Evolutionary conservation across 2,113 vertebrate genomes (phyloP), one percentile per base, ranked within the genome.

Genomic region (Bos indicus): DNA sequence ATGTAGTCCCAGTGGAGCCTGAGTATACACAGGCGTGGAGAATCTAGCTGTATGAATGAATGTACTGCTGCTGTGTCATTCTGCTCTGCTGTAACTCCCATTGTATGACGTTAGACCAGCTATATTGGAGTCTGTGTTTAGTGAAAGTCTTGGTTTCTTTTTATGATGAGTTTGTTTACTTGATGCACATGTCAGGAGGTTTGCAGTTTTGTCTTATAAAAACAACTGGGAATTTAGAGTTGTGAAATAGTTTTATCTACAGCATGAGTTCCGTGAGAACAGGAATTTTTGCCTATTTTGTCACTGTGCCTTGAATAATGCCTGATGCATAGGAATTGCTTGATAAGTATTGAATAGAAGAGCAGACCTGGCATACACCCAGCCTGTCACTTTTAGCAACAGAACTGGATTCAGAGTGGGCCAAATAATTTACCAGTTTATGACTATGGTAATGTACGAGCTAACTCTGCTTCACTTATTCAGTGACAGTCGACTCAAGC

Each of bases 201-300:
- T 40, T 95, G 81, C 5, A 25, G 40, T 84, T 96, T 87, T 67
- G 57, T 91, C 85, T 57, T 56, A 28, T 13, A 71, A 64, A 95
- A 88, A 60, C 15, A 26, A 33, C 85, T 86, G 46, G 64, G 62
- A 33, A 43, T 30, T 89, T 59, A 59, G 26, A 77, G n/a, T 67
- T 54, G n/a, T 33, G 78, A 36, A 54, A 59, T 46, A 9, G 1
- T 88, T 52, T 92, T n/a, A 21, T 91, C 7, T 77, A 33, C 36
- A 89, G 77, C 36, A 17, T 17, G 43, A 57, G 16, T 23, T 88
- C 48, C 13, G 2, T 7, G 25, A 92, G 77, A 48, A 93, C 12
- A 62, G 6, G 3, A 26, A 51, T 54, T 97, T 89, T 93, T 82
- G n/a, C 28, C 36, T 89, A 6, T 74, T 83, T 95, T 43, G 14